These are phyloP conservation scores for Digitonthophagus gazella DNA, from an alignment of 2,888 invertebrate genomes.

Conservation along the genomic window DNA sequence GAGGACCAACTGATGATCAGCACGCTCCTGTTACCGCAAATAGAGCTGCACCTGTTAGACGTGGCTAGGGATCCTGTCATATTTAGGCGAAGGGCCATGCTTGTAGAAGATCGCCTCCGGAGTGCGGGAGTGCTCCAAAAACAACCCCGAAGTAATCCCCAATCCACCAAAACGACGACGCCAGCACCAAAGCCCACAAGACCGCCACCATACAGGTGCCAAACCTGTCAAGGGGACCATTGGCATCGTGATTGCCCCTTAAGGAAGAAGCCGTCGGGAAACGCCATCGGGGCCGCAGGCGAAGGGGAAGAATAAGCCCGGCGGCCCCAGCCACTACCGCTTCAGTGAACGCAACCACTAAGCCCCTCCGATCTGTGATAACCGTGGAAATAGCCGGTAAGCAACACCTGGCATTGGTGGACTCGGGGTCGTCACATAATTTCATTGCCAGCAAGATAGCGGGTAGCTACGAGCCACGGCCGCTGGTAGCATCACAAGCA, in stretches of 20 bases:
- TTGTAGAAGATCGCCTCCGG: background rate
- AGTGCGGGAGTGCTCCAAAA: background rate
- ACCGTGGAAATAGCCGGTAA: background rate
- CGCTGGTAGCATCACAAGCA: background rate
- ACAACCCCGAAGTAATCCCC: background rate
- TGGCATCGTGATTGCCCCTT: constrained; percentile 1
- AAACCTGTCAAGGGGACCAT: background rate
- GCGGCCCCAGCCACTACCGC: background rate
- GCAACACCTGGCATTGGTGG: background rate
- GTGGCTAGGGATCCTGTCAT: background rate
- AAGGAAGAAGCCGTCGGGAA: background rate
- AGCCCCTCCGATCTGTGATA: background rate
- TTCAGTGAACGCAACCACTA: background rate
- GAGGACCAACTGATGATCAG: background rate
- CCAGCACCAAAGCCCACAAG: background rate
- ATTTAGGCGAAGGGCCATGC: background rate
- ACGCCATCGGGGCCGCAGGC: background rate
- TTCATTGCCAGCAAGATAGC: background rate
- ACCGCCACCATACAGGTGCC: background rate
- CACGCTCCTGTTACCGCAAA: background rate
- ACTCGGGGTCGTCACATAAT: background rate
- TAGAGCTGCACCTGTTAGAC: background rate
- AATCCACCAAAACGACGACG: background rate
- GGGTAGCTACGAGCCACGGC: background rate
- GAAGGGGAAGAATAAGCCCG: background rate